These are phyloP conservation scores for Augochlorella aurata DNA, from an alignment of 2,888 invertebrate genomes.

Conservation along the genomic window DNA sequence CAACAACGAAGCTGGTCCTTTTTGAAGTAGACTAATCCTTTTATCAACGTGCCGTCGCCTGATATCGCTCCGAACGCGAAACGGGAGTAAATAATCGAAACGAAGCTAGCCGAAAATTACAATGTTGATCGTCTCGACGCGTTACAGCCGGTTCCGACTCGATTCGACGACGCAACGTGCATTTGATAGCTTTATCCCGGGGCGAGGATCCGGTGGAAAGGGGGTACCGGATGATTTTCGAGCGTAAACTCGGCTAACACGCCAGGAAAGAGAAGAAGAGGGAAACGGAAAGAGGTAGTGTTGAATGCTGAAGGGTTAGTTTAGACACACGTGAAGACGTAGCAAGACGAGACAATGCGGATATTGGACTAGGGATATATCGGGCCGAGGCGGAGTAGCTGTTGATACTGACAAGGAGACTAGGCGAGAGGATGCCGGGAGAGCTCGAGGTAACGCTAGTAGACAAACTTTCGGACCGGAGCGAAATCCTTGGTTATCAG, in stretches of 20 bases:
- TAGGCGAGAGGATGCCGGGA: slow-evolving; percentile 32
- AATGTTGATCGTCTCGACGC: slow-evolving; percentile 1
- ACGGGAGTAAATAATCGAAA: neutral
- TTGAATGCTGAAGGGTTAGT: slow-evolving; percentile 65
- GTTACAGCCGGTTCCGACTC: slow-evolving; percentile 21
- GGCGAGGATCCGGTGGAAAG: slow-evolving; percentile 68
- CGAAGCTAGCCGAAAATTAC: neutral
- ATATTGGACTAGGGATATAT: slow-evolving; percentile 77
- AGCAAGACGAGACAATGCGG: slow-evolving; percentile 76
- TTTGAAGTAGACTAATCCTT: too few relatives aligned
- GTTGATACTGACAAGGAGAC: slow-evolving; percentile 73
- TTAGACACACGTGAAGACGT: slow-evolving; percentile 73
- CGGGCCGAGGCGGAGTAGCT: slow-evolving; percentile 76
- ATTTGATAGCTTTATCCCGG: slow-evolving; percentile 79
- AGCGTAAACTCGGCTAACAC: slow-evolving; percentile 61
- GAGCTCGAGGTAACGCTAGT: slow-evolving; percentile 73
- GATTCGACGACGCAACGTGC: slow-evolving; percentile 73
- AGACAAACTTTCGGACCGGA: slow-evolving; percentile 71
- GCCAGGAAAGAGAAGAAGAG: slow-evolving; percentile 8
- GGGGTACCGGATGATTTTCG: slow-evolving; percentile 60
- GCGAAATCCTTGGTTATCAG: slow-evolving; percentile 70
- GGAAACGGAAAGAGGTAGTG: slow-evolving; percentile 21
- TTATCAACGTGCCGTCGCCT: neutral
- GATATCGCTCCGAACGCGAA: neutral
- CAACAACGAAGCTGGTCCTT: too few relatives aligned